A percentile compares a stretch with the other conserved stretches of the same genome.
These are phyloP conservation scores for Allygus modestus DNA, from an alignment of 2,888 invertebrate genomes.

Conservation along the genomic window DNA sequence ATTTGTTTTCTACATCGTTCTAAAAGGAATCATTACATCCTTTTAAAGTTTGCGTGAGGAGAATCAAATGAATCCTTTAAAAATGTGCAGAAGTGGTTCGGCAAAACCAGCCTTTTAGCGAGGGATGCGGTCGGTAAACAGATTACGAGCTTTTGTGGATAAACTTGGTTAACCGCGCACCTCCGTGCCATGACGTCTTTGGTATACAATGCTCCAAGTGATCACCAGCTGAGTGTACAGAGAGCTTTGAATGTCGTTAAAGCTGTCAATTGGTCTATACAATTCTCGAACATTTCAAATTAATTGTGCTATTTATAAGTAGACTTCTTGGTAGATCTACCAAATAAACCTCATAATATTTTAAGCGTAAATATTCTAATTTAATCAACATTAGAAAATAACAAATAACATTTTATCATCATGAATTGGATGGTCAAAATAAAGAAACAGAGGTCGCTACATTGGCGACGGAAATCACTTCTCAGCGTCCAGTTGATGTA, in stretches of 20 bases:
- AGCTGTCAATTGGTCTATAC: no score
- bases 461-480: not conserved
- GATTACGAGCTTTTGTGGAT: conserved; percentile 11
- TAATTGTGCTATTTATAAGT: no score
- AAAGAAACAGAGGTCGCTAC: not conserved
- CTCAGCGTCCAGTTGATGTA: conserved; percentile 20
- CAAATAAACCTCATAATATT: no score
- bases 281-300: no score
- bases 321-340: no score
- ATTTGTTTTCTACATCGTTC: no score
- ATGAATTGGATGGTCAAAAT: not conserved
- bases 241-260: no score
- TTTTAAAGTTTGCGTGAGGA: not conserved
- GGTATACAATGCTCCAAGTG: no score
- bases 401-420: no score
- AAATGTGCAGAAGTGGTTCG: conserved; percentile 13
- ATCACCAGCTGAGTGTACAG: no score
- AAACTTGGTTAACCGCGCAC: not conserved
- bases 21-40: not conserved
- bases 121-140: conserved; percentile 17
- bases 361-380: no score
- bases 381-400: no score
- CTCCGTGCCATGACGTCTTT: not conserved
- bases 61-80: conserved; percentile 8
- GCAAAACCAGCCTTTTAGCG: conserved; percentile 3